A percentile compares a stretch with the other conserved stretches of the same genome.
phyloP scores from a whole-genome alignment of 2,888 invertebrate species.

The Eumacrocentrus americanus region DNA sequence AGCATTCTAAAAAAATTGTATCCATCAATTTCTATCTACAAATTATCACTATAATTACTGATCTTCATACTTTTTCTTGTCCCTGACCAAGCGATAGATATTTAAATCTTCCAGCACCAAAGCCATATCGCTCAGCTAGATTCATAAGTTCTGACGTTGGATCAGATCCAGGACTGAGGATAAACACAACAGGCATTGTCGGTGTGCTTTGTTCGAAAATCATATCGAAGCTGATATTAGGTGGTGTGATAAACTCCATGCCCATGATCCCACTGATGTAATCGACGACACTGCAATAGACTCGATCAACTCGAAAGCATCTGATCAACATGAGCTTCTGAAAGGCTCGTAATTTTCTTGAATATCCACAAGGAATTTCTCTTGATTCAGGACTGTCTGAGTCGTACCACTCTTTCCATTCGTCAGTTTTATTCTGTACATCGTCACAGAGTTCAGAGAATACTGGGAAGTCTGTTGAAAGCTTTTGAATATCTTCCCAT shows the following conservation, averaged over 20 bases:
- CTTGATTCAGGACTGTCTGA: slow-evolving; percentile 79
- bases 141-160: slow-evolving; percentile 87
- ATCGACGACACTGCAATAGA: slow-evolving; percentile 83
- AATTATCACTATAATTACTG: slow-evolving; percentile 29
- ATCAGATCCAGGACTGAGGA: slow-evolving; percentile 92
- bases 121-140: slow-evolving; percentile 73
- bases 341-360: slow-evolving; percentile 69
- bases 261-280: slow-evolving; percentile 85
- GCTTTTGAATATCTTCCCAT: slow-evolving; percentile 84
- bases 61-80: slow-evolving; percentile 77
- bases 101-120: slow-evolving; percentile 75
- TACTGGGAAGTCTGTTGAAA: slow-evolving; percentile 73
- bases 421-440: slow-evolving; percentile 64
- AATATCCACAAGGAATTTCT: slow-evolving; percentile 75
- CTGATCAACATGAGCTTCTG: slow-evolving; percentile 82
- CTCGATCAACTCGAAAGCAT: slow-evolving; percentile 88
- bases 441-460: slow-evolving; percentile 71
- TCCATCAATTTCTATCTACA: not conserved
- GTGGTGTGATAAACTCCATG: slow-evolving; percentile 87
- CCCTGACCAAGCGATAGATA: slow-evolving; percentile 93
- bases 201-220: slow-evolving; percentile 87
- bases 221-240: slow-evolving; percentile 74
- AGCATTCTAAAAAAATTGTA: slow-evolving; percentile 67
- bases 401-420: slow-evolving; percentile 88
- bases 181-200: slow-evolving; percentile 87